These are phyloP conservation scores for Oxygymnocypris stewartii DNA, from an alignment of 2,113 vertebrate species.

Conservation along the genomic window DNA sequence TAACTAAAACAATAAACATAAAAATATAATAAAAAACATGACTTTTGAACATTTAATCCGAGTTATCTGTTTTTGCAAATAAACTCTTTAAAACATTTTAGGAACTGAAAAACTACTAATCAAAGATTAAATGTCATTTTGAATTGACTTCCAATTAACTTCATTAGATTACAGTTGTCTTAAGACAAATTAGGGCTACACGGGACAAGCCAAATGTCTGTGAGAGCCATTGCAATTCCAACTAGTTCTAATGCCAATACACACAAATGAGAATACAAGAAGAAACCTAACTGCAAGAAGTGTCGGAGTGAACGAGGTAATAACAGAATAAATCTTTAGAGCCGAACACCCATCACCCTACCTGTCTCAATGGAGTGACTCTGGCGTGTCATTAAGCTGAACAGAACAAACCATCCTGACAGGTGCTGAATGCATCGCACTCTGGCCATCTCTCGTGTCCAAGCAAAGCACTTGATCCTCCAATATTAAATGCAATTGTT, in stretches of 20 bases:
- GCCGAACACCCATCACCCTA: constrained; percentile 52
- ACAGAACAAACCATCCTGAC: constrained; percentile 62
- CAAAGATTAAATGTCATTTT: background rate
- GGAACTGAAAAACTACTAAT: no score
- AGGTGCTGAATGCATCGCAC: constrained; percentile 32
- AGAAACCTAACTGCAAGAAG: constrained; percentile 29
- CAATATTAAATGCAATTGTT: constrained; percentile 18
- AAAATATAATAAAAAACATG: no score
- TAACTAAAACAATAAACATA: no score
- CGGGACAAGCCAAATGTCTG: constrained; percentile 14
- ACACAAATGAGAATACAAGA: constrained; percentile 39
- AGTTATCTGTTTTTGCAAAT: no score
- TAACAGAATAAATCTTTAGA: constrained; percentile 31
- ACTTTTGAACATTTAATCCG: no score
- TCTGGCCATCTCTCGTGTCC: constrained; percentile 52
- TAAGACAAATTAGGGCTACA: background rate
- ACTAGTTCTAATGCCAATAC: constrained; percentile 14
- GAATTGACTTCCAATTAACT: background rate
- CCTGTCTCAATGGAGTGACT: constrained; percentile 72
- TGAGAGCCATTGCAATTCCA: background rate
- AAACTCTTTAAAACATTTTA: no score
- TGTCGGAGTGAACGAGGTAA: background rate
- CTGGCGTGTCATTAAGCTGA: constrained; percentile 51
- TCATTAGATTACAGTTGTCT: background rate
- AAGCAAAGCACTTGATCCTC: constrained; percentile 7